Percentiles rank a stretch among this genome's conserved stretches.
These are phyloP conservation scores for Marcusenius ussheri DNA, from an alignment of 2,113 vertebrate species.

Conservation along the genomic window DNA sequence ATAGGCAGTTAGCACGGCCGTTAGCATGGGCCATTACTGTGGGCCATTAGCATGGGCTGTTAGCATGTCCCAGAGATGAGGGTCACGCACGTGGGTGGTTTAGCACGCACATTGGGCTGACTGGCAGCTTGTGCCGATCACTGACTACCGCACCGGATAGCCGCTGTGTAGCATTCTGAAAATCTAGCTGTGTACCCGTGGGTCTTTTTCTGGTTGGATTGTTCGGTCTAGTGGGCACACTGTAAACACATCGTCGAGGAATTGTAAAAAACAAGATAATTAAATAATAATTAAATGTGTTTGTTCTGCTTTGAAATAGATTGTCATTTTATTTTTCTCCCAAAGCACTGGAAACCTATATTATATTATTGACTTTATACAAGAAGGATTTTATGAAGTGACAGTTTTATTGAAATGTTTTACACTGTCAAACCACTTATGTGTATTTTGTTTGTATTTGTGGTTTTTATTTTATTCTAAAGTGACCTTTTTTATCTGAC, in stretches of 20 bases:
- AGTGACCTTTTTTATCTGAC: constrained; percentile 37
- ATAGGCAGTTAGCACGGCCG: neutral
- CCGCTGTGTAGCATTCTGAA: neutral
- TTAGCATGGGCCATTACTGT: neutral
- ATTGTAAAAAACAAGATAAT: neutral
- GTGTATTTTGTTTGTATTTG: constrained; percentile 59
- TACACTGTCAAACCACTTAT: constrained; percentile 61
- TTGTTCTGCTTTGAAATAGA: constrained; percentile 41
- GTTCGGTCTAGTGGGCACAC: constrained; percentile 43
- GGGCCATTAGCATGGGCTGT: neutral
- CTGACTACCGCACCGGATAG: neutral
- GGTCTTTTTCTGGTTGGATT: constrained; percentile 10
- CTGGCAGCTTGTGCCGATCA: neutral
- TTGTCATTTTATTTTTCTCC: constrained; percentile 40
- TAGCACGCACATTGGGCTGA: neutral
- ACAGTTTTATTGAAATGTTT: constrained; percentile 54
- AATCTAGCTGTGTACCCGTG: neutral
- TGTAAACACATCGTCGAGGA: constrained; percentile 17
- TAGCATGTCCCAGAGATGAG: neutral
- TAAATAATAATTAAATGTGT: constrained; percentile 24
- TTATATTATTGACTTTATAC: constrained; percentile 59
- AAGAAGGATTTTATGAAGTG: constrained; percentile 52
- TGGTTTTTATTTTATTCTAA: constrained; percentile 52
- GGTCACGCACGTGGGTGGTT: neutral
- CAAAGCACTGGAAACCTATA: constrained; percentile 66